Percentiles rank a stretch among this genome's conserved stretches.
These are phyloP conservation scores for Zaprionus obscuricornis DNA, from an alignment of 2,888 invertebrate species.

Conservation along the genomic window DNA sequence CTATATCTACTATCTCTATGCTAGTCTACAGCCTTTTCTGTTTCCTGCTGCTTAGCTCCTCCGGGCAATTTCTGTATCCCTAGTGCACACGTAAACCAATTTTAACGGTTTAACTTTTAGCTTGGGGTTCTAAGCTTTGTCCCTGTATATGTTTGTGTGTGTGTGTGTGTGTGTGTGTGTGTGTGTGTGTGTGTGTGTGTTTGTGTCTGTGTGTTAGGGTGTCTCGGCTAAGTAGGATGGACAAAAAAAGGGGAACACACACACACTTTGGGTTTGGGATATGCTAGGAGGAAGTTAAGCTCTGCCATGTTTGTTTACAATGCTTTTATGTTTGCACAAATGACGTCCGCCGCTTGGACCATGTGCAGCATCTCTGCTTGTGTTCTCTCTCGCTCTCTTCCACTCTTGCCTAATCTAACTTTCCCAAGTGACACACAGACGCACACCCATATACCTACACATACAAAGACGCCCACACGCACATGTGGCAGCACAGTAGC, in stretches of 20 bases:
- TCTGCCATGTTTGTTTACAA: constrained; percentile 76
- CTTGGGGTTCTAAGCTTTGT: constrained; percentile 47
- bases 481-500: background rate
- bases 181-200: no score
- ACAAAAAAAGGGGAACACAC: no score
- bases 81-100: constrained; percentile 68
- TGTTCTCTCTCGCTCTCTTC: background rate
- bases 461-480: background rate
- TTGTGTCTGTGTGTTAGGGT: no score
- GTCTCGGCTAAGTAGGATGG: no score
- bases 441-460: background rate
- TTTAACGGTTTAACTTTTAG: constrained; percentile 76
- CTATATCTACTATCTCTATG: no score
- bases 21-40: background rate
- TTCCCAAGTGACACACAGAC: background rate
- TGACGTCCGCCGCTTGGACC: constrained; percentile 58
- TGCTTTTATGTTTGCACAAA: constrained; percentile 80
- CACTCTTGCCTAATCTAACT: no score
- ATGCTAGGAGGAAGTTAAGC: no score
- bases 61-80: constrained; percentile 32
- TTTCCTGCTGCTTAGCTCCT: background rate
- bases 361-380: constrained; percentile 19
- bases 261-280: no score
- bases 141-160: background rate
- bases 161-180: constrained; percentile 7